Base-by-base conservation (phyloP, 2,113 vertebrate species). In the Glareola pratincola region DNA sequence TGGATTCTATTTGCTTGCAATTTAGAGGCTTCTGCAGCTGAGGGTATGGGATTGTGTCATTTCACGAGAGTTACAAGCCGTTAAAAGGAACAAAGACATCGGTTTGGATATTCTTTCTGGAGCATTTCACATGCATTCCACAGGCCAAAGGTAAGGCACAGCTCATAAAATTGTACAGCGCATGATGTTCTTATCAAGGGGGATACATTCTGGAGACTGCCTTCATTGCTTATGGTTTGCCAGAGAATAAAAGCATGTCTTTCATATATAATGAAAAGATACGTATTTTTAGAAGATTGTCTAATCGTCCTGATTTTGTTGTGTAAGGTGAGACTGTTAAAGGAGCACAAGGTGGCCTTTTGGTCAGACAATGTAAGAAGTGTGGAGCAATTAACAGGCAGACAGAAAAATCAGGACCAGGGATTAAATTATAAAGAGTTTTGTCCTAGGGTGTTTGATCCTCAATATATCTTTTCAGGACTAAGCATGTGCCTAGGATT, bases 1-100 rank as follows among this genome's bases (percentile, higher is more conserved):
- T 45, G 79, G 88, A 94, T 96, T 85, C 17, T 90, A 84, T 97
- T 96, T 97, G 96, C 74, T 93, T 91, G 66, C 93, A 97, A 97
- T 94, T 97, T 95, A 96, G 91, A 90, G 67, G 91, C 67, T 96
- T 95, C 89, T 18, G 7, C 62, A 82, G 90, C 78, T 89, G 69
- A 96, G 36, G 11, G 36, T 24, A 91, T 19, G n/a, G 67, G 71
- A 92, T 32, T 71, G 32, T 93, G 76, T 64, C 59, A 86, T 92
- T 91, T 94, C 84, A 85, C 37, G 59, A 93, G 77, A 94, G 86
- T 95, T 94, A 95, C 68, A 97, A 97, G 91, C 83, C 19, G 36
- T 94, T 97, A 96, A 93, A 74, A 94, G 67, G 48, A 94, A 78
- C 36, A 74, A 37, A 69, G n/a, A 68, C 54, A 91, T 91, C 64